Evolutionary conservation across 2,888 invertebrate species (phyloP).

Genomic region (Drosophila neutralis): DNA sequence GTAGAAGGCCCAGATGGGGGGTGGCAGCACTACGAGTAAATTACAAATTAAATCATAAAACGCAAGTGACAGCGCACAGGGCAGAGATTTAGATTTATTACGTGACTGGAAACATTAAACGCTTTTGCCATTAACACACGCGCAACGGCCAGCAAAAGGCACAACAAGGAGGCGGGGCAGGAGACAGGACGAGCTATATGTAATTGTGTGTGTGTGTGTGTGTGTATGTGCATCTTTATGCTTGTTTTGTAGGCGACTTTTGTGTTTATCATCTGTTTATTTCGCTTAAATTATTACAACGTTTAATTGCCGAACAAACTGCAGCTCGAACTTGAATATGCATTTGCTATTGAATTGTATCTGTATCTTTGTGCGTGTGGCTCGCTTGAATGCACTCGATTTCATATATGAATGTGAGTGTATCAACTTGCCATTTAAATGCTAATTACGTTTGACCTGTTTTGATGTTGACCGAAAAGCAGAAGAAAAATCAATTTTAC

Average conservation of each 20-base stretch:
- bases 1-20: background rate
- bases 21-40: slow-evolving; percentile 67
- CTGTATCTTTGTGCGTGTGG: slow-evolving; percentile 16
- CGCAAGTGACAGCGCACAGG: slow-evolving; percentile 80
- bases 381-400: slow-evolving; percentile 24
- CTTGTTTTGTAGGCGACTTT: slow-evolving; percentile 4
- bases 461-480: background rate
- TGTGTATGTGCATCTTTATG: background rate
- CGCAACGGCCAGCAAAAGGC: slow-evolving; percentile 29
- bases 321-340: background rate
- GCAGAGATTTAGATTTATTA: slow-evolving; percentile 80
- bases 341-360: slow-evolving; percentile 21
- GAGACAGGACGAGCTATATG: background rate
- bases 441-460: slow-evolving; percentile 35
- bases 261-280: slow-evolving; percentile 17
- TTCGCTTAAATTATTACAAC: slow-evolving; percentile 30
- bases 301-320: slow-evolving; percentile 19
- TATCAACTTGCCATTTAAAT: slow-evolving; percentile 26
- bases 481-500: background rate
- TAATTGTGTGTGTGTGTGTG: background rate
- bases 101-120: slow-evolving; percentile 81
- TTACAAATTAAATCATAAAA: slow-evolving; percentile 80
- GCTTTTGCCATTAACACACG: slow-evolving; percentile 77
- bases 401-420: slow-evolving; percentile 15
- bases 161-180: background rate